These are phyloP conservation scores for Altica lythri DNA, from an alignment of 2,888 invertebrate species.

Conservation along the genomic window DNA sequence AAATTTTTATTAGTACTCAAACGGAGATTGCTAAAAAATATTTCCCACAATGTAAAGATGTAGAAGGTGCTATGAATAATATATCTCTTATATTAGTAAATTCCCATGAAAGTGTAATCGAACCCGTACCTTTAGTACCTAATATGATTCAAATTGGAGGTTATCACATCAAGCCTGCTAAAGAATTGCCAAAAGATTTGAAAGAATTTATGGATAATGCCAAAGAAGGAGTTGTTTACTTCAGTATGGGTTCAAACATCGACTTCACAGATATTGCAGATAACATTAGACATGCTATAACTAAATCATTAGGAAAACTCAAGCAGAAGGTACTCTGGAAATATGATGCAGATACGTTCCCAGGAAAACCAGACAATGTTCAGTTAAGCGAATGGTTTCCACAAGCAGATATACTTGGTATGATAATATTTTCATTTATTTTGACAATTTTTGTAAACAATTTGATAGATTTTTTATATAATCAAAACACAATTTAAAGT, in stretches of 20 bases:
- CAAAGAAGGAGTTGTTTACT: conserved; percentile 61
- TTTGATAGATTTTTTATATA: neutral
- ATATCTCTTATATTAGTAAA: conserved; percentile 46
- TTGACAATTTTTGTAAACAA: neutral
- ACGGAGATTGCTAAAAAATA: conserved; percentile 43
- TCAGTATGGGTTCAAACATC: conserved; percentile 65
- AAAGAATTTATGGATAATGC: conserved; percentile 60
- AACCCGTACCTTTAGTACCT: conserved; percentile 59
- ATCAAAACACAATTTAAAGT: neutral
- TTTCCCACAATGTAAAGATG: conserved; percentile 43
- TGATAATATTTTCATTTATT: neutral
- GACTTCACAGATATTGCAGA: conserved; percentile 62
- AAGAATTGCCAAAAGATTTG: conserved; percentile 53
- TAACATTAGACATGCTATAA: conserved; percentile 60
- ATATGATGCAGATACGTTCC: conserved; percentile 63
- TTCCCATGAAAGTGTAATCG: conserved; percentile 60
- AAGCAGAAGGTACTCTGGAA: conserved; percentile 71
- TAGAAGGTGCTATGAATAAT: conserved; percentile 41
- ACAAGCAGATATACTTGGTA: conserved; percentile 45
- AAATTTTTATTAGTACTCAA: conserved; percentile 40
- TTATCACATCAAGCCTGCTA: conserved; percentile 52
- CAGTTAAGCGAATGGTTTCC: conserved; percentile 46
- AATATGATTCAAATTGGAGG: conserved; percentile 64
- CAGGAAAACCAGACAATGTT: conserved; percentile 51
- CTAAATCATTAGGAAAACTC: conserved; percentile 62